Base-by-base conservation (phyloP, 2,888 invertebrate species). In the Drosophila algonquin region DNA sequence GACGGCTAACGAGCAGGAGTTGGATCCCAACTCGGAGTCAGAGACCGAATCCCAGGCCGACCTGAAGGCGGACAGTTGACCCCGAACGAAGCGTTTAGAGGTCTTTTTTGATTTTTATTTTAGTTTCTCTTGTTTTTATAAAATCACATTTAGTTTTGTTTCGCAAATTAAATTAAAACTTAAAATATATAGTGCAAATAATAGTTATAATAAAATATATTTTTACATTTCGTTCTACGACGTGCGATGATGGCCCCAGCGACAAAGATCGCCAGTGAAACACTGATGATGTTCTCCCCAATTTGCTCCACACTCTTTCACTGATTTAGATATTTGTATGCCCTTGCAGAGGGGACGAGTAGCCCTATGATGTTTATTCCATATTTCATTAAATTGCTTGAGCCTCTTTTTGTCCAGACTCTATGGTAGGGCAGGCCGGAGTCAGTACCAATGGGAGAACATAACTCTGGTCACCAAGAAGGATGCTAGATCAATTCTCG, bases 61-160 rank as follows among this genome's bases (percentile, higher is more conserved):
- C 14, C 40, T n/a, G 40, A 40, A 9, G 14, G 32, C 24, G 14
- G 52, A 54, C 52, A 73, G 63, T 46, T 79, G 64, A 79, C 65
- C 10, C 1, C 4, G 21, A 40, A 51, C 0, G 16, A 58, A 16
- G 30, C 45, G 47, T 9, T 58, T 71, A 35, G 64, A 69, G 60
- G 68, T 69, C 69, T 72, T 73, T 61, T 61, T 74, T 68, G 56
- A 68, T 73, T 60, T 74, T 75, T 75, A 70, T 74, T 74, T 69
- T 69, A 67, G 60, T 75, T 73, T 68, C 57, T 74, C 62, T 74
- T 63, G 69, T 56, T 74, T 74, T 75, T 72, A 70, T 63, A 75
- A 75, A 74, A 75, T 75, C 75, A 74, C 75, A 74, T 70, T 74
- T 74, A 70, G 70, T 74, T 74, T 74, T 74, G 62, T 75, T 74